Evolutionary conservation across 1,140 invertebrate species (phyloP), one percentile per base, ranked within the genome.

Genomic region (Cydia splendana): DNA sequence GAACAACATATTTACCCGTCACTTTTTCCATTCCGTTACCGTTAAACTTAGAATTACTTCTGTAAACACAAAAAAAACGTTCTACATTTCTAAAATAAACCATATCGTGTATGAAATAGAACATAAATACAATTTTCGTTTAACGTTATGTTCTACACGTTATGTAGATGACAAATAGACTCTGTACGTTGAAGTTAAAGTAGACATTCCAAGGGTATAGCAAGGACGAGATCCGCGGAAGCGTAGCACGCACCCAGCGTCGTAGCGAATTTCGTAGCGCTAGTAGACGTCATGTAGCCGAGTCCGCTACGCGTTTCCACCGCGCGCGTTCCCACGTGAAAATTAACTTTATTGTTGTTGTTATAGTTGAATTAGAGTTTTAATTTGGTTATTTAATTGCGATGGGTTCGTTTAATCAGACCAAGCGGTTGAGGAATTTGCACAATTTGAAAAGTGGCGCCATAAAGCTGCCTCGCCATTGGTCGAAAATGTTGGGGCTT

Each of bases 401-500:
- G 51, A 86, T 85, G 82, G 79, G 82, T 74, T 81, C 84, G 28
- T 81, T 82, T 38, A 82, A 77, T 62, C 73, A 78, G 30, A 79
- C 81, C 4, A 86, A 79, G 38, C 78, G 83, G 65, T 81, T 87
- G 51, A 80, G 77, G 57, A 85, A 87, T 75, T 77, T 88, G 57
- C 83, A 85, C 20, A 85, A 79, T 84, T 87, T 87, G 13, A 89
- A 87, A 82, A 85, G 89, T 90, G 92, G 93, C 81, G 82, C 94
- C 76, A 78, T 92, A 79, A 84, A 93, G 85, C 83, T 94, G 30
- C 91, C 94, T 65, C 93, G 94, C 45, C 94, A 94, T 81, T 95
- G 94, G 94, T 94, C 93, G 6, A 94, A 94, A 81, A 93, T 95
- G 81, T 87, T 95, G 77, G 89, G 94, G 18, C 89, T 94, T 51